Evolutionary conservation across 2,113 vertebrate genomes (phyloP), one percentile per base, ranked within the genome.

Genomic region (Corythornis cristatus): DNA sequence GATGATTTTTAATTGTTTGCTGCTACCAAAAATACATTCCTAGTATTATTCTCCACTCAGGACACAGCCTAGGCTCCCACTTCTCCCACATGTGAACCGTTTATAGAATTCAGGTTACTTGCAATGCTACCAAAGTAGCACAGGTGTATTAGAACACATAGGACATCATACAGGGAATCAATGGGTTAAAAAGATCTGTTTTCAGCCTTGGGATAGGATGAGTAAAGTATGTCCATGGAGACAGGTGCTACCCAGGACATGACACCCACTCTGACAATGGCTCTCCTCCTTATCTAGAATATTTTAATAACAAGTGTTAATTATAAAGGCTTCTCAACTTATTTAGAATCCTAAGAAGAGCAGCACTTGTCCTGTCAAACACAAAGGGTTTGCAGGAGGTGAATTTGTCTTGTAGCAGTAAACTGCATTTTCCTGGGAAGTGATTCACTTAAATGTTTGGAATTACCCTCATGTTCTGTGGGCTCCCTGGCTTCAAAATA

Each of bases 261-360:
- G 0, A 62, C 13, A 20, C 0, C 1, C 23, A 22, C 23, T 46
- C 82, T 80, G 79, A 96, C 93, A 93, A 91, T 89, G 81, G 75
- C 60, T 80, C 35, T 54, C 58, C 82, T 88, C 23, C 22, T 91
- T 96, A 88, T 93, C 93, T 88, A 9, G n/a, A 35, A 95, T 85
- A 86, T 74, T 94, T 88, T 79, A 57, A 93, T 93, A 92, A 96
- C 92, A 96, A 92, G 83, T 48, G 48, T 93, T 95, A 95, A 95
- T 97, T 96, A 96, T 81, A 90, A 91, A 81, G 87, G 90, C 79
- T 93, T 75, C 93, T 91, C 91, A 68, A 65, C 28, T 86, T 94
- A 93, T 95, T 95, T 95, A 90, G 91, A 95, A 68, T 33, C 88
- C 79, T 90, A 68, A 86, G 84, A 83, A 93, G 83, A 92, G 86